phyloP scores from a whole-genome alignment of 2,888 invertebrate genomes.

The Drosophila merina region DNA sequence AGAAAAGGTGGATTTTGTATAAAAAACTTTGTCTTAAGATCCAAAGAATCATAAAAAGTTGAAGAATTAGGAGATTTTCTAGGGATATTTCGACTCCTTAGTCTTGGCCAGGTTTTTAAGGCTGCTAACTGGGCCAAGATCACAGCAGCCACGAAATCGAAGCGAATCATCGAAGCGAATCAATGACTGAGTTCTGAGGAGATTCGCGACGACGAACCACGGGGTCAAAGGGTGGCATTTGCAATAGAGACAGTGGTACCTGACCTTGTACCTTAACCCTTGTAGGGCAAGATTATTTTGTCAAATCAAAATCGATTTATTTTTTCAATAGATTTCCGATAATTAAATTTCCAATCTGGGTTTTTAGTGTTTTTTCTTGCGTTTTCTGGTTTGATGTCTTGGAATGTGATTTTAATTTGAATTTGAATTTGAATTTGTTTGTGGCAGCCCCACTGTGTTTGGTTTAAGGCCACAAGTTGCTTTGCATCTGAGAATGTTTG shows the following conservation, averaged over 20 bases:
- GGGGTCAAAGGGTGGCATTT: background rate
- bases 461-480: background rate
- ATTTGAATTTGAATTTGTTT: background rate
- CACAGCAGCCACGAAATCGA: slow-evolving; percentile 42
- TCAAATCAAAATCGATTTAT: too few species aligned
- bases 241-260: slow-evolving; percentile 15
- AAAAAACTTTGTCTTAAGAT: too few species aligned
- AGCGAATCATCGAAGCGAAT: slow-evolving; percentile 6
- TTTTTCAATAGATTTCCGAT: background rate
- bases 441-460: slow-evolving; percentile 37
- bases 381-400: background rate
- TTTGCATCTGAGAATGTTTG: slow-evolving; percentile 48
- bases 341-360: slow-evolving; percentile 31
- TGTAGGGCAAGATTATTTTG: too few species aligned
- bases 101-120: background rate
- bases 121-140: slow-evolving; percentile 33
- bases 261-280: background rate
- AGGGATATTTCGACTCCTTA: background rate
- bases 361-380: slow-evolving; percentile 1
- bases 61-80: too few species aligned
- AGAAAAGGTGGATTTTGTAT: background rate
- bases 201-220: slow-evolving; percentile 1
- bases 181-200: background rate
- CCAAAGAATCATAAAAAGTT: too few species aligned
- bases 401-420: slow-evolving; percentile 33